Evolutionary conservation across 2,888 invertebrate genomes (phyloP), one percentile per base, ranked within the genome.

Genomic region (Anoncus sp.): DNA sequence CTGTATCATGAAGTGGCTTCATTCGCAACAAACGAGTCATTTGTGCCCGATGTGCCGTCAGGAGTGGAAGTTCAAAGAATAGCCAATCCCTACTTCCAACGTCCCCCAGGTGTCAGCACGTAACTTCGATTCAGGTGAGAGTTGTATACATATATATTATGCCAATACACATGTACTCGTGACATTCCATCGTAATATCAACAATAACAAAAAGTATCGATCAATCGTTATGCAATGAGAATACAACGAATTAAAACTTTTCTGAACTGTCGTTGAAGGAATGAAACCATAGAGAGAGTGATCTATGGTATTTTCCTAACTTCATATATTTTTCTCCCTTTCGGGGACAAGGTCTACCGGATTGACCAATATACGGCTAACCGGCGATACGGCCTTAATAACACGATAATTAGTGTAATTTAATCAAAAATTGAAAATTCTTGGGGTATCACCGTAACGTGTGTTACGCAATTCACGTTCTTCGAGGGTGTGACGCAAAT

Each of bases 1-100:
- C 92, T 99, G 99, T 92, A 99, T 99, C 88, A 97, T 98, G 91
- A 99, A 99, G 94, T 99, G 99, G 99, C 94, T 99, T 63, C 98
- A 99, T 90, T 97, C 98, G 18, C 97, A 97, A 92, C 96, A 96
- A 85, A 94, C 95, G 84, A 96, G 96, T 92, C 96, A 97, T 89
- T 95, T 96, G 92, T 97, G 97, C 87, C 97, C 97, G 77, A 99
- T 99, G 98, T 99, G 99, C 92, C 94, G 99, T 86, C 99, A 99
- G 92, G 98, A 98, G 90, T 99, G 99, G 99, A 98, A 98, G 92
- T 99, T 98, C 92, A 98, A 98, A 89, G 94, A 94, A 91, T 94
- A 92, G 88, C 75, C 79, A 35, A 81, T 77, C 76, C 71, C 81
- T 79, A 66, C 82, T 75, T 75, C 76, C 22, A 79, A 60, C 79